Base-by-base conservation (phyloP, 2,113 vertebrate species). In the Leptosomus discolor region DNA sequence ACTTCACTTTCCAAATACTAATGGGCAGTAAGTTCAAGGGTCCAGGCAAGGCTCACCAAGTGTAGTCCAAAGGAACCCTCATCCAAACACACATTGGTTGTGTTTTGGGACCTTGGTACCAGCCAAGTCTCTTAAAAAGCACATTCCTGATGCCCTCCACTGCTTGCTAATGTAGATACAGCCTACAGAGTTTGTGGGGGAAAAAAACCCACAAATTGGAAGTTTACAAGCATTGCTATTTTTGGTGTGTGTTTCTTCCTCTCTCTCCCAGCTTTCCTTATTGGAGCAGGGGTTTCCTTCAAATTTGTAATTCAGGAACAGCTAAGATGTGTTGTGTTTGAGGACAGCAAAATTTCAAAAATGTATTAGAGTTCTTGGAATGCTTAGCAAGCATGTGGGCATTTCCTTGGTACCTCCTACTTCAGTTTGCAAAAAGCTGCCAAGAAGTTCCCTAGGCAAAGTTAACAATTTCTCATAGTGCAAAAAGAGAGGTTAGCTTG, bases 101-200 rank as follows among this genome's bases (percentile, higher is more conserved):
- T 61, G 18, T 57, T 70, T 67, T 43, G 75, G n/a, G 41, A 58
- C 32, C 9, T 37, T 1, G 2, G 3, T 48, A 41, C 24, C 23
- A 19, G 1, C 41, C 21, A 8, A 7, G 5, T 30, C 37, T 91
- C 29, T 50, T 30, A 27, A 24, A 12, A 65, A 85, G 46, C 11
- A 6, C 13, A 4, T 70, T 65, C 6, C 36, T 70, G 16, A 48
- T n/a, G 58, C 27, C 19, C n/a, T 81, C 10, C 3, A 3, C 26
- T 64, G 12, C 11, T 64, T 73, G 39, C 39, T 84, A 36, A 17
- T 14, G 20, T 53, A 76, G 37, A 50, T 20, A 24, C 4, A 77
- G 12, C 15, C 15, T 56, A 26, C 4, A 34, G 58, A 56, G 34
- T 56, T 45, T 0, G 0, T 24, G 11, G 12, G 11, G 3, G 3